Percentiles rank a stretch among this genome's conserved stretches.
phyloP scores from a whole-genome alignment of 2,888 invertebrate species.

The Ectemnius lituratus region DNA sequence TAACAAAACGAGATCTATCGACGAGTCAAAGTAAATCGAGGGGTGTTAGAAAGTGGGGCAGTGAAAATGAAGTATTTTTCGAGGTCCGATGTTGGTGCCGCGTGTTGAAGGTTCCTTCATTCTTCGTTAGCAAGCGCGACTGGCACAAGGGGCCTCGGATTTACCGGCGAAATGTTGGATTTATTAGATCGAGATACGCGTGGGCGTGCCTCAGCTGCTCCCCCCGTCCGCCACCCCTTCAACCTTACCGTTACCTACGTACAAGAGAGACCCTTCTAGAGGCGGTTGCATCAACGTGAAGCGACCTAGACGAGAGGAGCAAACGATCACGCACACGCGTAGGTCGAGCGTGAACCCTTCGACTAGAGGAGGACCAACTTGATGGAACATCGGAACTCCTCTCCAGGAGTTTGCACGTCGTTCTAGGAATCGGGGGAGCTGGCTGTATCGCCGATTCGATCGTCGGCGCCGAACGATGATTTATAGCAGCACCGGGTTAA shows the following conservation, averaged over 20 bases:
- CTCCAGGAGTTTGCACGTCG: slow-evolving; percentile 41
- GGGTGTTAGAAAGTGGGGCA: too few species aligned
- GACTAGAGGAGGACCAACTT: slow-evolving; percentile 41
- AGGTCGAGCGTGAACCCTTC: slow-evolving; percentile 17
- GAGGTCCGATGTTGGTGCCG: too few species aligned
- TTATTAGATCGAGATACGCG: slow-evolving; percentile 78
- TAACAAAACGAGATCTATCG: neutral
- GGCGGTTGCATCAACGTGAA: slow-evolving; percentile 35
- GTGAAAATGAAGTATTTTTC: too few species aligned
- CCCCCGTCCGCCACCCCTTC: slow-evolving; percentile 47
- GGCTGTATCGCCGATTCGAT: slow-evolving; percentile 67
- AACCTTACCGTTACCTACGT: slow-evolving; percentile 62
- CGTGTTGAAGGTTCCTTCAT: slow-evolving; percentile 8
- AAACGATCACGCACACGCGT: slow-evolving; percentile 45
- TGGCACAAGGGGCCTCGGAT: slow-evolving; percentile 61
- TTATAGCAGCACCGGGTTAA: slow-evolving; percentile 46
- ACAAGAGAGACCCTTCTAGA: slow-evolving; percentile 45
- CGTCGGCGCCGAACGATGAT: slow-evolving; percentile 67
- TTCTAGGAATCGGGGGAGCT: slow-evolving; percentile 68
- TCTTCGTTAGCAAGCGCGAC: slow-evolving; percentile 43
- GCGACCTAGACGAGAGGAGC: slow-evolving; percentile 47
- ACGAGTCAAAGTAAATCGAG: neutral
- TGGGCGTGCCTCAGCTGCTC: slow-evolving; percentile 73
- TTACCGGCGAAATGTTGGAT: slow-evolving; percentile 77
- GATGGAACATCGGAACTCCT: slow-evolving; percentile 46